Conservation (phyloP, 2,113 vertebrate genomes). For the Numida meleagris region DNA sequence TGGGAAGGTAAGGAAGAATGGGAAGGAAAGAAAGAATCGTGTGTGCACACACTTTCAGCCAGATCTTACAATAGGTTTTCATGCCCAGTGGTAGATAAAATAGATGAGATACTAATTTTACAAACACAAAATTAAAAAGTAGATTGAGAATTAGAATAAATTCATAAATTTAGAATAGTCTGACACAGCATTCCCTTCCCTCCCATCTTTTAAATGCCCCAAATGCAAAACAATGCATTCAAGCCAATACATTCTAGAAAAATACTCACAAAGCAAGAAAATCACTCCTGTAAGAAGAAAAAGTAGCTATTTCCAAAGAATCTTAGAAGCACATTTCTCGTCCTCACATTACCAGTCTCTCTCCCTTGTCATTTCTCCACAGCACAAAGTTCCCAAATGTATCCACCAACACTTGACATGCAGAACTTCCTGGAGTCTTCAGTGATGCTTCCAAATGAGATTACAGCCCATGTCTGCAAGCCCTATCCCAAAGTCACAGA, state of each 20-base stretch:
- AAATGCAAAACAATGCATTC: conserved; percentile 4
- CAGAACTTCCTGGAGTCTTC: background rate
- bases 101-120: background rate
- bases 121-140: background rate
- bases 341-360: background rate
- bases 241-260: background rate
- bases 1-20: background rate
- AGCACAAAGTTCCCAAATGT: background rate
- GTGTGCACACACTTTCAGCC: background rate
- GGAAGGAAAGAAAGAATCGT: background rate
- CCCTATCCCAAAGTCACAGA: background rate
- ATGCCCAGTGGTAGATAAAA: background rate
- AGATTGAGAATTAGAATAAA: background rate
- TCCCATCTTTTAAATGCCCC: background rate
- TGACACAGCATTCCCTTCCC: background rate
- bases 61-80: background rate
- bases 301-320: conserved; percentile 9
- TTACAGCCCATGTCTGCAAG: background rate
- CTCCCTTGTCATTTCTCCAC: background rate
- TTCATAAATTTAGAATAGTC: background rate
- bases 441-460: background rate
- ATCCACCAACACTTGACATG: background rate
- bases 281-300: background rate
- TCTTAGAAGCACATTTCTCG: background rate
- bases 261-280: conserved; percentile 45